These are phyloP conservation scores for Vulpes ferrilata DNA, from an alignment of 2,113 vertebrate genomes.

Conservation along the genomic window DNA sequence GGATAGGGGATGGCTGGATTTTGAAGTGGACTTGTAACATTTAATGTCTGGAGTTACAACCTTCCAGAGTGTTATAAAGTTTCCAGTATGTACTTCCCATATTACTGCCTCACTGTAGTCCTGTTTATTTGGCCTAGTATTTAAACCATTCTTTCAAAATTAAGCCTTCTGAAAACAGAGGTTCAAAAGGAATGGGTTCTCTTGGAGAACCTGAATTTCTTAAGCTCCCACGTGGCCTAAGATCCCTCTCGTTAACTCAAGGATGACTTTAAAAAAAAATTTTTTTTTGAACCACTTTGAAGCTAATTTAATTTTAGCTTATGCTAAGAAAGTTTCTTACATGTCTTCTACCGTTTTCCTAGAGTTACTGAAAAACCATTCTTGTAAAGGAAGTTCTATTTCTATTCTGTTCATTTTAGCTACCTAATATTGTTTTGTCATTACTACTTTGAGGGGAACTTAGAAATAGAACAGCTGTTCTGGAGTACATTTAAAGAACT, in stretches of 20 bases:
- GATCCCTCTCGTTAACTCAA: not conserved
- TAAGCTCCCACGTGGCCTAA: not conserved
- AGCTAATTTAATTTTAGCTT: conserved; percentile 29
- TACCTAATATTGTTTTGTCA: conserved; percentile 27
- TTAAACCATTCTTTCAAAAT: not conserved
- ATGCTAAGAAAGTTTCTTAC: not conserved
- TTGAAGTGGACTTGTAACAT: not conserved
- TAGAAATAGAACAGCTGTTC: conserved; percentile 55
- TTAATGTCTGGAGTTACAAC: not conserved
- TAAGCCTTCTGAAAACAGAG: not conserved
- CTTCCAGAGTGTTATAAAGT: not conserved
- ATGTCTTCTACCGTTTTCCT: conserved; percentile 20
- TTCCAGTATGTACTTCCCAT: not conserved
- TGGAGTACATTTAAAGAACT: conserved; percentile 38
- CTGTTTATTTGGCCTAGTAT: not conserved
- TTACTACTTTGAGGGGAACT: conserved; percentile 32
- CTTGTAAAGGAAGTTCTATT: not conserved
- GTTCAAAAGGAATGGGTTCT: conserved; percentile 1
- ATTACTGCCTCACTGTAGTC: too few relatives aligned
- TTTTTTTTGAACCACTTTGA: not conserved
- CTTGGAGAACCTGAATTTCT: not conserved
- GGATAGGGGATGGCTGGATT: not conserved
- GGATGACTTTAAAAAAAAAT: not conserved
- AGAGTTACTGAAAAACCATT: conserved; percentile 3
- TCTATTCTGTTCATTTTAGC: not conserved